Evolutionary conservation across 2,888 invertebrate genomes (phyloP).

Genomic region (Cryptus viduatorius): DNA sequence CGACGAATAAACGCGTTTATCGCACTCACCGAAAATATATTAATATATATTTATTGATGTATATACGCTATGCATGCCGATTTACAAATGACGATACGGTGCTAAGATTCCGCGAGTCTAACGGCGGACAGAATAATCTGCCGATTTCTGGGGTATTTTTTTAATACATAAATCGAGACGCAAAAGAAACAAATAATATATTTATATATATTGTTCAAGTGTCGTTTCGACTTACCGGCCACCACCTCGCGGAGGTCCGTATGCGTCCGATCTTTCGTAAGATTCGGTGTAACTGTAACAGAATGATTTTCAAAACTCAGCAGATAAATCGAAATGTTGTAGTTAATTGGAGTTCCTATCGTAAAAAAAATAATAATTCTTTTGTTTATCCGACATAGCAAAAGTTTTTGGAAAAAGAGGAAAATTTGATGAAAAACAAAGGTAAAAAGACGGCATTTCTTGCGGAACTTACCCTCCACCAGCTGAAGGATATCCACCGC

Average conservation of each 20-base stretch:
- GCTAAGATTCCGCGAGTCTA: conserved; percentile 55
- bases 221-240: conserved; percentile 81
- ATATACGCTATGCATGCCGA: conserved; percentile 19
- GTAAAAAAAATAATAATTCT: too few species aligned
- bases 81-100: conserved; percentile 53
- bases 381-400: too few species aligned
- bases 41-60: conserved; percentile 21
- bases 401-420: neutral
- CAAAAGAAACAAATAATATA: conserved; percentile 7
- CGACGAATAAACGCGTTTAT: conserved; percentile 60
- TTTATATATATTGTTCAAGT: neutral
- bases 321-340: neutral
- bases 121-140: conserved; percentile 45
- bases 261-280: conserved; percentile 83
- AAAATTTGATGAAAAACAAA: conserved; percentile 5
- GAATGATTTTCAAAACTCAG: conserved; percentile 19
- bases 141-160: conserved; percentile 11
- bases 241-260: conserved; percentile 83
- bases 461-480: conserved; percentile 80
- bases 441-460: neutral
- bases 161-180: conserved; percentile 16
- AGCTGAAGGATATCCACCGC: conserved; percentile 82
- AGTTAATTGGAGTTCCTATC: neutral
- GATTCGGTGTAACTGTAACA: conserved; percentile 82
- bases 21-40: conserved; percentile 50